Evolutionary conservation across 2,797 vertebrate genomes (phyloP).

Genomic region (Sebastes cheni): DNA sequence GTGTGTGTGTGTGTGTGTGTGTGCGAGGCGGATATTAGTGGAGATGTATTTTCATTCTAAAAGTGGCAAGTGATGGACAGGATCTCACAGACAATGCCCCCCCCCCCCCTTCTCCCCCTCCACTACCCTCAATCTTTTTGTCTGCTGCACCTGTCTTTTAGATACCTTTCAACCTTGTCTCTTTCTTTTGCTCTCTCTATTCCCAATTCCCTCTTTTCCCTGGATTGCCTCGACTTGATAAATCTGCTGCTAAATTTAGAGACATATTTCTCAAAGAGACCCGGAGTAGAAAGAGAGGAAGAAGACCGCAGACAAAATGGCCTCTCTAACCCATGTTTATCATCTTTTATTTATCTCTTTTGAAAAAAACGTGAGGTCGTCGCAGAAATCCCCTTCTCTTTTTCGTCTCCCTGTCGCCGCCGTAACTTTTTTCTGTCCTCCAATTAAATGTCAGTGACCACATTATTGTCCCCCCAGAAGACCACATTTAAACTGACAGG

Average conservation of each 20-base stretch:
- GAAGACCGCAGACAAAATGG: constrained; percentile 67
- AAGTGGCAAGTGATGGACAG: constrained; percentile 82
- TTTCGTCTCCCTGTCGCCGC: constrained; percentile 45
- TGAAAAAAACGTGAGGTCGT: constrained; percentile 59
- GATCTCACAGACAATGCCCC: constrained; percentile 79
- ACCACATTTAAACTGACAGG: constrained; percentile 63
- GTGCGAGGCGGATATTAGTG: constrained; percentile 70
- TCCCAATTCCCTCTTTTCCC: constrained; percentile 66
- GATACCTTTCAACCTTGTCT: constrained; percentile 79
- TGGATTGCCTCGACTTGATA: constrained; percentile 85
- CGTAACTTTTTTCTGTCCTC: constrained; percentile 53
- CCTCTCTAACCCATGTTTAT: constrained; percentile 72
- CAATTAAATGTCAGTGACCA: constrained; percentile 72
- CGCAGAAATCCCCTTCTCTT: constrained; percentile 35
- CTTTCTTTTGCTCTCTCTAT: constrained; percentile 73
- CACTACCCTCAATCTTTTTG: constrained; percentile 73
- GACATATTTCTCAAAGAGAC: constrained; percentile 77
- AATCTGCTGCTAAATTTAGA: constrained; percentile 92
- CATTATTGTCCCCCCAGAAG: constrained; percentile 45
- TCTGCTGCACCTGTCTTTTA: constrained; percentile 76
- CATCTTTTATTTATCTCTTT: constrained; percentile 76
- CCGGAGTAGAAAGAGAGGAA: constrained; percentile 60
- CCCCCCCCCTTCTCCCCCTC: constrained; percentile 14
- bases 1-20: constrained; percentile 30
- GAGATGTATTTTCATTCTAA: constrained; percentile 84